A percentile compares a stretch with the other conserved stretches of the same genome.
Conservation (phyloP, 2,113 vertebrate species). For the Elephas maximus region DNA sequence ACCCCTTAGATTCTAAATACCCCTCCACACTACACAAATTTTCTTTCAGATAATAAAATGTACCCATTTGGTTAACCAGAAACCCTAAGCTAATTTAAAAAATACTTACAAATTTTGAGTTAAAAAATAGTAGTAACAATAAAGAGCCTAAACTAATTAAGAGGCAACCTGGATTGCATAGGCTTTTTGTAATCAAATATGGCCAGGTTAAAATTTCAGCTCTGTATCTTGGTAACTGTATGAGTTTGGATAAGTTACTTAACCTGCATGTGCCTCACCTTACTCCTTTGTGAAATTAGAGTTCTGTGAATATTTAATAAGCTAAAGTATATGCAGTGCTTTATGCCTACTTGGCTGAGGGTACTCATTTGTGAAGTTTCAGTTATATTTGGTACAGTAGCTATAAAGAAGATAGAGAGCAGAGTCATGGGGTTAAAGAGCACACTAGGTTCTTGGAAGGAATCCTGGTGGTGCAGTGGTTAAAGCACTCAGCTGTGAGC, state of each 20-base stretch:
- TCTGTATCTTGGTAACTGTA: not conserved
- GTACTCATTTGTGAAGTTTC: not conserved
- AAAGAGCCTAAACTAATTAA: constrained; percentile 24
- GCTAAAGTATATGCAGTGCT: not conserved
- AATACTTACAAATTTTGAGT: not conserved
- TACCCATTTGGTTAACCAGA: not conserved
- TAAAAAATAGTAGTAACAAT: constrained; percentile 28
- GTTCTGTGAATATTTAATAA: not conserved
- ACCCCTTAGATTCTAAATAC: too few species aligned
- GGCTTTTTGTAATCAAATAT: constrained; percentile 33
- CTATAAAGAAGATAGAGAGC: not conserved
- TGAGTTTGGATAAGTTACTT: constrained; percentile 8
- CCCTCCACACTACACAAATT: not conserved
- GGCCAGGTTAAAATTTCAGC: constrained; percentile 28
- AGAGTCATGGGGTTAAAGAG: not conserved
- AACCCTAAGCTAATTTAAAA: constrained; percentile 15
- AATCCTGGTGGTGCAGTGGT: not conserved
- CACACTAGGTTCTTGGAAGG: not conserved
- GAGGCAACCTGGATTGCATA: not conserved
- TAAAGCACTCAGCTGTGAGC: not conserved
- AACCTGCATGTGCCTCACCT: not conserved
- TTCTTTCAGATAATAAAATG: not conserved
- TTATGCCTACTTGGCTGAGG: not conserved
- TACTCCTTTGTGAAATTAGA: not conserved
- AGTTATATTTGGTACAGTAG: not conserved